These are phyloP conservation scores for Cryptocephalus moraei DNA, from an alignment of 2,888 invertebrate genomes.

Conservation along the genomic window DNA sequence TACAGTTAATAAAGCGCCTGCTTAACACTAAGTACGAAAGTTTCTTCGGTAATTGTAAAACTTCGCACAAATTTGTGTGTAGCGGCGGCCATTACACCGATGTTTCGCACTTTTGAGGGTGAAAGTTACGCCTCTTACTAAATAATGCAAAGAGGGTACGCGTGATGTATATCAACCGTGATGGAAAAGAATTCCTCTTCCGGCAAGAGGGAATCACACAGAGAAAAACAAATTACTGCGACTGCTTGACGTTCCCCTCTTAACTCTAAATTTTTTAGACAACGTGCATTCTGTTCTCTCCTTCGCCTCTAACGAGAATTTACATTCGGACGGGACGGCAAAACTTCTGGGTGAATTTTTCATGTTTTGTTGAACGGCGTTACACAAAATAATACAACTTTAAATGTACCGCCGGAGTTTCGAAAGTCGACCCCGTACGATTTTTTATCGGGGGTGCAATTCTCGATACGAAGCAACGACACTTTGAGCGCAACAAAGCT, in stretches of 20 bases:
- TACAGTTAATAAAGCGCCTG: constrained; percentile 27
- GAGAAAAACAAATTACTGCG: constrained; percentile 8
- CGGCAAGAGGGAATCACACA: constrained; percentile 29
- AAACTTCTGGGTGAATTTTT: neutral
- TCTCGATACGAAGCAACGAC: too few species aligned
- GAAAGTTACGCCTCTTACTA: constrained; percentile 31
- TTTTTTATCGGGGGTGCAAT: too few species aligned
- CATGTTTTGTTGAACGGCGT: neutral
- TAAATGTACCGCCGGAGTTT: too few species aligned
- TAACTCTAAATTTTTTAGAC: constrained; percentile 17
- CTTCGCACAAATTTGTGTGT: constrained; percentile 34
- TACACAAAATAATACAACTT: too few species aligned
- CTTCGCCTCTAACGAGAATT: neutral
- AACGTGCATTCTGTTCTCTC: neutral
- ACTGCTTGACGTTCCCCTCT: constrained; percentile 10
- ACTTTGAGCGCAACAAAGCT: too few species aligned
- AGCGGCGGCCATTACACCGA: constrained; percentile 9
- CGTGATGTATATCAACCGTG: constrained; percentile 33
- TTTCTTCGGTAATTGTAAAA: constrained; percentile 35
- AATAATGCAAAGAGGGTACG: constrained; percentile 31
- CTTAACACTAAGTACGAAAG: constrained; percentile 33
- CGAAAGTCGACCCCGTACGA: too few species aligned
- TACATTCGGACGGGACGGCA: neutral
- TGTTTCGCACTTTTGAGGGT: constrained; percentile 32
- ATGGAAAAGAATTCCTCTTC: constrained; percentile 28